phyloP scores from a whole-genome alignment of 2,888 invertebrate species.

The Zootermopsis nevadensis region DNA sequence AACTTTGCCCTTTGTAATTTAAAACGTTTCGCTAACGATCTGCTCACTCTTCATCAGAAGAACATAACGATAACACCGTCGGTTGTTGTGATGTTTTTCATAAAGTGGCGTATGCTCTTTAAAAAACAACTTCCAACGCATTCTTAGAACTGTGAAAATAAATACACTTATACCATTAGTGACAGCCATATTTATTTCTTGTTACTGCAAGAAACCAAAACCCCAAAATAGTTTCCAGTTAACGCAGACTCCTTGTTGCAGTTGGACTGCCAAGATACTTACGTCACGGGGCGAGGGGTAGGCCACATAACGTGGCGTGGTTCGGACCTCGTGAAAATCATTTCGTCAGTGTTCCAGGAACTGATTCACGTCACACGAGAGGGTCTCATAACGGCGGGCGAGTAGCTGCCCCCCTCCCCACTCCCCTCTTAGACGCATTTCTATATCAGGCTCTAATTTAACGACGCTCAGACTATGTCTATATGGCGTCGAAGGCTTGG shows the following conservation, averaged over 20 bases:
- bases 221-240: constrained; percentile 14
- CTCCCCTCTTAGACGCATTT: neutral
- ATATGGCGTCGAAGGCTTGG: too few species aligned
- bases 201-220: neutral
- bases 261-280: constrained; percentile 19
- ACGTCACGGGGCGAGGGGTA: neutral
- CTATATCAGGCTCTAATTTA: neutral
- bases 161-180: neutral
- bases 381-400: neutral
- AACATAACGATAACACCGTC: too few species aligned
- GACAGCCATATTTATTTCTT: neutral
- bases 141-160: constrained; percentile 26
- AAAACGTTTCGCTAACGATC: too few species aligned
- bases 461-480: too few species aligned
- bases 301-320: neutral
- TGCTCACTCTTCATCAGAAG: too few species aligned
- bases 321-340: neutral
- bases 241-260: neutral
- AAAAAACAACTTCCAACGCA: neutral
- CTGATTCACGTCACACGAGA: neutral
- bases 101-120: neutral
- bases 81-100: too few species aligned
- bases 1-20: too few species aligned
- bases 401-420: neutral
- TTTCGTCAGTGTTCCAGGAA: constrained; percentile 27